phyloP scores from a whole-genome alignment of 1,140 invertebrate genomes.

The Ladona fulva region DNA sequence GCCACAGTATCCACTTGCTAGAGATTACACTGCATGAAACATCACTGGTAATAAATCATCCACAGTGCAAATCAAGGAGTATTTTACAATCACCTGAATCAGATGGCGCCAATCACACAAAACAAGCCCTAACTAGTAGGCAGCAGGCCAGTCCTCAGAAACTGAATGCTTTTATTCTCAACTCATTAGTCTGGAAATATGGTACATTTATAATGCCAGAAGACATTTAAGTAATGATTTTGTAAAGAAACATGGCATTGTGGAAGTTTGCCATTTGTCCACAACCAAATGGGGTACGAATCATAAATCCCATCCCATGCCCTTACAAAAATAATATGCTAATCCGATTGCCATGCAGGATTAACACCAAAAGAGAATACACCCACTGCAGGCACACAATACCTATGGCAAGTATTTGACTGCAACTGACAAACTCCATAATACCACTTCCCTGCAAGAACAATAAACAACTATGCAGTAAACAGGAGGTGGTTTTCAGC shows the following conservation, averaged over 20 bases:
- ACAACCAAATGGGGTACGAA: not conserved
- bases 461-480: conserved; percentile 21
- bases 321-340: conserved; percentile 21
- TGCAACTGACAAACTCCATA: conserved; percentile 4
- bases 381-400: conserved; percentile 18
- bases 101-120: not conserved
- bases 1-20: conserved; percentile 3
- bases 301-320: not conserved
- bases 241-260: conserved; percentile 9
- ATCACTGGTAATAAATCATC: conserved; percentile 21
- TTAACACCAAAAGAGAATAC: conserved; percentile 20
- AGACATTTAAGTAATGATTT: conserved; percentile 7
- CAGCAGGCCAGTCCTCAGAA: not conserved
- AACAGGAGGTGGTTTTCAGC: conserved; percentile 16
- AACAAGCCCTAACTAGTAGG: not conserved
- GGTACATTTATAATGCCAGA: conserved; percentile 9
- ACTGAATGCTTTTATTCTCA: not conserved
- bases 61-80: conserved; percentile 20
- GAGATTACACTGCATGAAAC: conserved; percentile 20
- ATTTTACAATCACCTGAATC: conserved; percentile 19
- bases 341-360: conserved; percentile 12
- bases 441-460: conserved; percentile 18
- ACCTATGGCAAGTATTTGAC: conserved; percentile 12
- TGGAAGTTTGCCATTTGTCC: conserved; percentile 8
- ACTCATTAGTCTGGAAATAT: not conserved